Evolutionary conservation across 30 jellyfish, hydroid and myxozoan genomes (phyloP), one percentile per base, ranked within the genome.

Genomic region (Chrysaora quinquecirrha): DNA sequence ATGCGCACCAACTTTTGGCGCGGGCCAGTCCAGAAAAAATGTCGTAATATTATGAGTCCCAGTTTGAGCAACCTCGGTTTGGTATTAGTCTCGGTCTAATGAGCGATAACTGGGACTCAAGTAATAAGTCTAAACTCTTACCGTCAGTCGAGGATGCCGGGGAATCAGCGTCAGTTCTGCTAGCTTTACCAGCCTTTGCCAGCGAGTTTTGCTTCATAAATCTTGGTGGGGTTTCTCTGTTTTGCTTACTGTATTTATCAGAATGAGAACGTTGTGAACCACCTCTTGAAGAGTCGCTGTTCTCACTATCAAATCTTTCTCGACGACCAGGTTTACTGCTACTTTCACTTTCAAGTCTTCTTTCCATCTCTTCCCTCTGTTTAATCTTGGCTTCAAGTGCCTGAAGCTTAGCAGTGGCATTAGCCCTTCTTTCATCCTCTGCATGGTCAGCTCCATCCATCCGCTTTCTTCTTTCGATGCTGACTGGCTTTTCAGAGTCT

Each of bases 191-290:
- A 3, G 83, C 77, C 29, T 84, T 84, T 28, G 87, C 11, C 56
- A 47, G 67, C 6, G 95, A 71, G 18, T 73, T 85, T 76, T 91
- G 95, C 80, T 87, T 70, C 43, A 74, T 48, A 49, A 91, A 91
- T 18, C 98, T 56, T 25, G 98, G 98, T 20, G 98, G 98, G 64
- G 63, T 71, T 35, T 91, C 98, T 18, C 90, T 76, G 23, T 67
- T 28, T 7, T 83, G 46, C 66, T 87, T 87, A 0, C 80, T 24
- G 23, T 14, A 46, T 25, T 48, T 64, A 29, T 66, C 80, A 12
- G 46, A 49, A 10, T 79, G 46, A 23, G 72, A 84, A 21, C 90
- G 96, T 67, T 87, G 90, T 34, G 88, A 38, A 2, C 83, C 87
- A 32, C 84, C 73, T 46, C 94, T 70, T 1, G 96, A 83, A 20